phyloP scores from a whole-genome alignment of 2,113 vertebrate species.

The Fregetta grallaria region DNA sequence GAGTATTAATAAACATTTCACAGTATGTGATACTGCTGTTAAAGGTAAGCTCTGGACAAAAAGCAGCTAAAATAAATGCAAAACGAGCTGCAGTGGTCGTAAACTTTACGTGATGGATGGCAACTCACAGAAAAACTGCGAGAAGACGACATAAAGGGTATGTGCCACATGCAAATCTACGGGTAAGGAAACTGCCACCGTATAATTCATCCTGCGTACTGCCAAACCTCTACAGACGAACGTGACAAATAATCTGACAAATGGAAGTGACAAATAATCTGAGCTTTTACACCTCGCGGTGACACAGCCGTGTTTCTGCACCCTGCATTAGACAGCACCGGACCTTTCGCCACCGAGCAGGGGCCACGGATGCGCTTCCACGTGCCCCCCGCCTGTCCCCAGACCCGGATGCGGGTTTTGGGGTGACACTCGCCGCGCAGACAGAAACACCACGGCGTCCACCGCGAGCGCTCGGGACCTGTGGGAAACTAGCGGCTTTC shows the following conservation, averaged over 20 bases:
- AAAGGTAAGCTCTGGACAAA: constrained; percentile 46
- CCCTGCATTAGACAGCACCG: neutral
- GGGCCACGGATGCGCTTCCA: constrained; percentile 66
- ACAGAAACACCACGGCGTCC: neutral
- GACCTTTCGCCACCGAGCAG: neutral
- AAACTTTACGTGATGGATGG: constrained; percentile 49
- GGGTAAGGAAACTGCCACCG: neutral
- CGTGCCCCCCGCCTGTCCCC: neutral
- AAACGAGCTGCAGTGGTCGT: neutral
- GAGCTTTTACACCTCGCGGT: constrained; percentile 3
- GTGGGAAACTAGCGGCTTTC: neutral
- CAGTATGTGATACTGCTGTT: neutral
- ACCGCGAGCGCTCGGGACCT: neutral
- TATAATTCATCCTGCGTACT: neutral
- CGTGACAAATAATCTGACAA: constrained; percentile 16
- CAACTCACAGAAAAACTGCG: neutral
- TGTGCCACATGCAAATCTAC: neutral
- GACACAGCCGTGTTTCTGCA: neutral
- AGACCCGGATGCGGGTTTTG: neutral
- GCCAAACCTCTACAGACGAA: neutral
- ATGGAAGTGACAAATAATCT: constrained; percentile 30
- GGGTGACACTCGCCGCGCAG: neutral
- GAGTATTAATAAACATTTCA: constrained; percentile 3
- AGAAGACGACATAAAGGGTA: constrained; percentile 15
- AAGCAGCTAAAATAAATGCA: constrained; percentile 40